phyloP scores from a whole-genome alignment of 2,113 vertebrate species.

The Tetrao urogallus region DNA sequence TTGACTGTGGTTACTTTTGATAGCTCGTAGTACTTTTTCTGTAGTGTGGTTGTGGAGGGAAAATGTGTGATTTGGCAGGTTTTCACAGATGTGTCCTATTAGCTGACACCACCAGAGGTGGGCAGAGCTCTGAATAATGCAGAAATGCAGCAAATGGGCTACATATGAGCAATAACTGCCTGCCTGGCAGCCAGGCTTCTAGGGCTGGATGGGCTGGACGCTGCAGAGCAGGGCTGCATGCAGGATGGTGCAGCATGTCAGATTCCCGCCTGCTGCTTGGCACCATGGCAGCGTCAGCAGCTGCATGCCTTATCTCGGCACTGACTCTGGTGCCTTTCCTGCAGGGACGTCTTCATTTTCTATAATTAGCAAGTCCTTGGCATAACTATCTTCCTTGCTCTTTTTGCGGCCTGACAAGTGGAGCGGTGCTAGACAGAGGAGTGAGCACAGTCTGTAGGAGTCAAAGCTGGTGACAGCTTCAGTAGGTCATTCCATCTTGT shows the following conservation, averaged over 20 bases:
- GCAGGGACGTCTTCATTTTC: neutral
- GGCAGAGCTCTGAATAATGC: neutral
- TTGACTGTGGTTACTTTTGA: neutral
- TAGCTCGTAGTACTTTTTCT: neutral
- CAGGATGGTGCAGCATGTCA: neutral
- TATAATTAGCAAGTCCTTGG: neutral
- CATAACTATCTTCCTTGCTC: slow-evolving; percentile 9
- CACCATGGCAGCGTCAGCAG: neutral
- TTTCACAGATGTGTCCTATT: neutral
- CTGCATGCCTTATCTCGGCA: neutral
- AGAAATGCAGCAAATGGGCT: neutral
- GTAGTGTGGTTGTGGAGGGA: neutral
- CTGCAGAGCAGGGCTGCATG: neutral
- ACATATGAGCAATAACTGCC: neutral
- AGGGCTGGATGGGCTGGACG: neutral
- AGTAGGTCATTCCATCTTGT: slow-evolving; percentile 4
- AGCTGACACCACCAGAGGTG: neutral
- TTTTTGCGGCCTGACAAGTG: slow-evolving; percentile 15
- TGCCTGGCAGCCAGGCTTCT: neutral
- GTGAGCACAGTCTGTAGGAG: neutral
- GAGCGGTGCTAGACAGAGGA: neutral
- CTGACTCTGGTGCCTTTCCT: neutral
- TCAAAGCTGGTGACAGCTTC: neutral
- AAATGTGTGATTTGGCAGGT: neutral
- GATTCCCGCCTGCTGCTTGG: neutral